Base-by-base conservation (phyloP, 2,888 invertebrate genomes). In the Apamea anceps region DNA sequence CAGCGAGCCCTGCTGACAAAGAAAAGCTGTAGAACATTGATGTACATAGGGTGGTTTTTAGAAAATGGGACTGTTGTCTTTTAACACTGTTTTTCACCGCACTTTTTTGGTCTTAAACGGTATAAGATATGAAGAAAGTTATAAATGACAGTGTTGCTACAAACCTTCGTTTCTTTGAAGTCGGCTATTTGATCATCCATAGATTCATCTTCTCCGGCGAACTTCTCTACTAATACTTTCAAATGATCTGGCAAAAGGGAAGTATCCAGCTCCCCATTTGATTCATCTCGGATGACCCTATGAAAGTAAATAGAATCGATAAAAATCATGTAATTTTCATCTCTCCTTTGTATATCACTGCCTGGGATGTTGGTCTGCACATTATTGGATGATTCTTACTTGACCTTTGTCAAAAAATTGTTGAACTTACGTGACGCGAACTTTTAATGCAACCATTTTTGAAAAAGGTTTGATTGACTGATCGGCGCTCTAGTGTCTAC, bases 101-200 rank as follows among this genome's bases (percentile, higher is more conserved):
- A 68, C 45, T 45, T 21, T 13, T 70, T 21, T 13, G 12, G 68
- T 70, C 1, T 18, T 45, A 67, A 10, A 45, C n/a, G 10, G n/a
- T n/a, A 37, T 37, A 37, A 37, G 37, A 37, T 37, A 37, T 37
- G 37, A 37, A 37, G 18, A 10, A n/a, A 66, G 66, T 15, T 42
- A 67, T 67, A n/a, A 28, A 67, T 37, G 7, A 48, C 2, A 57
- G 7, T 5, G 25, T 18, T 60, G 13, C 7, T 57, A 72, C 84
- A 73, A 89, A 96, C 96, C 95, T 94, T 94, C 7, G 92, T 94
- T 90, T 97, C 96, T 45, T 93, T 91, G 80, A 96, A 97, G n/a
- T 95, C 93, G 13, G 89, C 87, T 73, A 97, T 87, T 73, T 92
- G 89, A 8, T 92, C 87, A 68, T 96, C 95, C 85, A 95, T 88